These are phyloP conservation scores for Homarus gammarus DNA, from an alignment of 2,888 invertebrate species.

Conservation along the genomic window DNA sequence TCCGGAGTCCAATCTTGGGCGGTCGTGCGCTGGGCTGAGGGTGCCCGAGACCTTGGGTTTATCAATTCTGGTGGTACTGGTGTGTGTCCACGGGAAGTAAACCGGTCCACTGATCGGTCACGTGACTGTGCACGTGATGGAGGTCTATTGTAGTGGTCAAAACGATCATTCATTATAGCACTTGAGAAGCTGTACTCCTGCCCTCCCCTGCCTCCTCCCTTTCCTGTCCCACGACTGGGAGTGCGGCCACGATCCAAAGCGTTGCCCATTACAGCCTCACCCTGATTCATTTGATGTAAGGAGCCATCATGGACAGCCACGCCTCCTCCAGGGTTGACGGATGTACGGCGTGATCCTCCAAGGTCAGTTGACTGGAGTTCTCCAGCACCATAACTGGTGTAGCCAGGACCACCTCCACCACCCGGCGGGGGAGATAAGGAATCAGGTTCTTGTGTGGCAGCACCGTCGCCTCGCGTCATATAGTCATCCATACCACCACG, in stretches of 20 bases:
- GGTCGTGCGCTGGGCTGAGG: constrained; percentile 78
- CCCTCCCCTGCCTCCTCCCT: constrained; percentile 41
- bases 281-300: constrained; percentile 15
- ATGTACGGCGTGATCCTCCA: constrained; percentile 50
- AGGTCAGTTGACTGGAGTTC: constrained; percentile 33
- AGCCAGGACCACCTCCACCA: constrained; percentile 53
- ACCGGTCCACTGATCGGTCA: constrained; percentile 88
- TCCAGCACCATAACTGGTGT: constrained; percentile 39
- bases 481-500: constrained; percentile 52
- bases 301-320: constrained; percentile 25
- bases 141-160: constrained; percentile 95
- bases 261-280: constrained; percentile 61
- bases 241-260: constrained; percentile 73
- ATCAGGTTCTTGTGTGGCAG: constrained; percentile 31
- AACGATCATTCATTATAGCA: constrained; percentile 91
- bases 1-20: constrained; percentile 78
- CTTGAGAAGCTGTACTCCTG: constrained; percentile 78
- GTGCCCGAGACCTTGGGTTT: constrained; percentile 75
- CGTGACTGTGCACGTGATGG: constrained; percentile 84
- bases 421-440: constrained; percentile 29
- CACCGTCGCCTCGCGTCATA: constrained; percentile 20
- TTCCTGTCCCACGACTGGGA: constrained; percentile 32
- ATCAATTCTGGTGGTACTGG: constrained; percentile 71
- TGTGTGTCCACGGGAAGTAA: constrained; percentile 73
- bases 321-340: constrained; percentile 31